A percentile compares a stretch with the other conserved stretches of the same genome.
Evolutionary conservation across 1,140 invertebrate species (phyloP).

Genomic region (Teleopsis dalmanni): DNA sequence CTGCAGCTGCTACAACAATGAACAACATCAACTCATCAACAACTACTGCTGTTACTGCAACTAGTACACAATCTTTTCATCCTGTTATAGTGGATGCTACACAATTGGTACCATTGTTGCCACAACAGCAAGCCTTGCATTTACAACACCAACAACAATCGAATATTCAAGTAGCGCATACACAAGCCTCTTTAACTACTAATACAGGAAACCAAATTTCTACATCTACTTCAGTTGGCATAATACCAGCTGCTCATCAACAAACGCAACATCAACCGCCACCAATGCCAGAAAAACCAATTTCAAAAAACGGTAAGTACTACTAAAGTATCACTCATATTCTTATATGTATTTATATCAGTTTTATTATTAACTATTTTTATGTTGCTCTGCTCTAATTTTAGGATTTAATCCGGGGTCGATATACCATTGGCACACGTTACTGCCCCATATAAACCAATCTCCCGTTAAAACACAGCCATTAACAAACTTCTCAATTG

Average conservation of each 20-base stretch:
- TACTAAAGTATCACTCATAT: no score
- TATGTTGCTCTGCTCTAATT: neutral
- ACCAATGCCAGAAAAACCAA: conserved; percentile 21
- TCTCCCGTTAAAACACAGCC: conserved; percentile 18
- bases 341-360: neutral
- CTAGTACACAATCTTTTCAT: conserved; percentile 49
- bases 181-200: no score
- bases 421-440: conserved; percentile 73
- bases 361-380: neutral
- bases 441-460: conserved; percentile 56
- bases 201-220: no score
- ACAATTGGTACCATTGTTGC: conserved; percentile 56
- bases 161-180: no score
- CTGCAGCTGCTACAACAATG: conserved; percentile 44
- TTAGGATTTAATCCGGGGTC: conserved; percentile 42
- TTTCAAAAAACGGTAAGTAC: conserved; percentile 43
- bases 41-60: conserved; percentile 17
- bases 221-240: no score
- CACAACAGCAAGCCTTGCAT: conserved; percentile 23
- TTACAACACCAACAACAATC: conserved; percentile 3
- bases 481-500: conserved; percentile 24
- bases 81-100: conserved; percentile 63
- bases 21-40: conserved; percentile 20
- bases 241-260: conserved; percentile 3
- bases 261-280: conserved; percentile 12